These are phyloP conservation scores for Coelinius sp. DNA, from an alignment of 2,888 invertebrate genomes.

Conservation along the genomic window DNA sequence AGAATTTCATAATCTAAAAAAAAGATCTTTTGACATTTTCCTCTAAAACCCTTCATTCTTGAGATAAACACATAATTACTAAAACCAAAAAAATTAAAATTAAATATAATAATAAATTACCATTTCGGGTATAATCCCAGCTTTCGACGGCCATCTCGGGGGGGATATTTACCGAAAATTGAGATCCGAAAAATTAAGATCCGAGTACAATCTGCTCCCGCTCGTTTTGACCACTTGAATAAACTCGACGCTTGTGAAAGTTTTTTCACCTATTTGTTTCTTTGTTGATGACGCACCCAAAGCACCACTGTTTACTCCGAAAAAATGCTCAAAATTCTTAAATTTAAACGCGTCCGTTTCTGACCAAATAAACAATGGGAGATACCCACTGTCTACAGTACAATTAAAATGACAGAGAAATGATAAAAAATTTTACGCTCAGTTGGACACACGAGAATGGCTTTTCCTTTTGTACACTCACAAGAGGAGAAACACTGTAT, in stretches of 20 bases:
- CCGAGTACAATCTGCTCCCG: conserved; percentile 66
- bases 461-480: not conserved
- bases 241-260: conserved; percentile 36
- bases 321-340: not conserved
- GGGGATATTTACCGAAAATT: conserved; percentile 58
- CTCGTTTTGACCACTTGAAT: conserved; percentile 61
- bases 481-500: not conserved
- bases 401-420: not conserved
- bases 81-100: no score
- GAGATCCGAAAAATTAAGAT: conserved; percentile 66
- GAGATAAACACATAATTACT: no score
- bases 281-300: not conserved
- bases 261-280: not conserved
- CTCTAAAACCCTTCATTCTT: no score
- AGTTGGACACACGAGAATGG: not conserved
- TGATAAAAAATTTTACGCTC: not conserved
- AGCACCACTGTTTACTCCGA: not conserved
- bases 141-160: conserved; percentile 68
- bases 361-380: not conserved
- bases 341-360: not conserved
- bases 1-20: no score
- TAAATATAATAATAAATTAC: conserved; percentile 68
- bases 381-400: not conserved
- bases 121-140: conserved; percentile 77
- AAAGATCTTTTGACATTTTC: no score